Percentiles rank a stretch among this genome's conserved stretches.
Evolutionary conservation across 2,113 vertebrate species (phyloP).

Genomic region (Strix aluco): DNA sequence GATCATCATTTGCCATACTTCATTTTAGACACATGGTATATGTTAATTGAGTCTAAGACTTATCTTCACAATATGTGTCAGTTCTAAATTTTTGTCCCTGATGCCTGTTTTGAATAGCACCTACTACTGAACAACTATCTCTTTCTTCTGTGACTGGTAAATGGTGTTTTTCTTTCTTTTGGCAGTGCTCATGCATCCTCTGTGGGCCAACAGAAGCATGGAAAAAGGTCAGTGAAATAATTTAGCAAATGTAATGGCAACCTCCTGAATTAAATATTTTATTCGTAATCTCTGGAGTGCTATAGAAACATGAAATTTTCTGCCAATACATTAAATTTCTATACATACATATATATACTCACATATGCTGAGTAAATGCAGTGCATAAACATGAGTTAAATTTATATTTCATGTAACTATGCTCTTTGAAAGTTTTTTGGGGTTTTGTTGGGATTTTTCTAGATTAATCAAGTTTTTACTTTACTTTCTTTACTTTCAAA

Average conservation of each 20-base stretch:
- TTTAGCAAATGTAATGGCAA: not conserved
- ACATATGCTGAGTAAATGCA: not conserved
- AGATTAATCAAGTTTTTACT: conserved; percentile 34
- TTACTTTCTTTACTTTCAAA: conserved; percentile 34
- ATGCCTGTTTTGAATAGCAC: not conserved
- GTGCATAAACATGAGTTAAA: not conserved
- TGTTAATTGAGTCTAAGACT: not conserved
- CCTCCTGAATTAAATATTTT: conserved; percentile 33
- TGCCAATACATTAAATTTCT: conserved; percentile 8
- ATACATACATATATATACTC: not conserved
- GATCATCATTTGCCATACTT: not conserved
- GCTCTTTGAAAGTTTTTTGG: not conserved
- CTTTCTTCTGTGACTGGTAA: not conserved
- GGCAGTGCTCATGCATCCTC: not conserved
- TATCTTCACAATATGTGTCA: not conserved
- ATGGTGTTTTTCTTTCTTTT: not conserved
- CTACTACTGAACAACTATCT: not conserved
- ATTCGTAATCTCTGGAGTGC: not conserved
- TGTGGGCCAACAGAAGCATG: not conserved
- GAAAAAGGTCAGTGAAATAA: conserved; percentile 37
- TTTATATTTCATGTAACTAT: not conserved
- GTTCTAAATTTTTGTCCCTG: not conserved
- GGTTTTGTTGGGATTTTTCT: not conserved
- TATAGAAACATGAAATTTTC: not conserved
- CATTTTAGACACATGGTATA: not conserved